Evolutionary conservation across 2,888 invertebrate genomes (phyloP), one percentile per base, ranked within the genome.

Genomic region (Erpobdella octoculata): DNA sequence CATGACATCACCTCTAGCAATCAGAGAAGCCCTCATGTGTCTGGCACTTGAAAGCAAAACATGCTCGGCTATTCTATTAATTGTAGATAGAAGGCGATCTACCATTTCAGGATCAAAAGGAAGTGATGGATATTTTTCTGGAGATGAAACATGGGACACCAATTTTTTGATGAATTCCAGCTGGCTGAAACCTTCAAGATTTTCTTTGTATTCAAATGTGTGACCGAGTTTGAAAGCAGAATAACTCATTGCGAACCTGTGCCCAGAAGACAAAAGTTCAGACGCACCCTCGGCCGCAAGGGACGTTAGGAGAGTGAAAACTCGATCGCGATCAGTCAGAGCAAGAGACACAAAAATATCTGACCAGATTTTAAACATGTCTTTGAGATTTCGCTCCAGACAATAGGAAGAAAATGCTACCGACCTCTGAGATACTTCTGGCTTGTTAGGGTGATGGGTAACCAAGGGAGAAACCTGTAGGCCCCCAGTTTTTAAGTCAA

Each of bases 281-380:
- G 89, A 89, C 0, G 90, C 89, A 76, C 92, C 83, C 75, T 90
- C 89, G 0, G 91, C 89, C 75, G 92, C 89, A 75, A 88, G 88
- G 80, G 89, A 89, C 73, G 89, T 89, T 0, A 92, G 85, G 38
- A 95, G 84, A 85, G 91, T 93, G 73, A 87, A 86, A 79, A 95
- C 88, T 71, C 93, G 86, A 68, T 88, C 87, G 0, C 85, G 71
- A 80, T 94, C 91, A n/a, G 75, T 41, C 21, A 67, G 46, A 25
- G 67, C 38, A 21, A 67, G 25, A 8, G 67, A 38, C 31, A 33
- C 86, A 77, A 94, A 81, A 62, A 95, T 85, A 78, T 92, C 90
- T 12, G 84, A 81, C 89, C 91, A 91, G 67, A 95, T 85, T 48
- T 88, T 86, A 82, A 92, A 88, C 93, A 94, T 93, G 78, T 88